phyloP scores from a whole-genome alignment of 2,797 vertebrate species.

The Linurgus olivaceus region DNA sequence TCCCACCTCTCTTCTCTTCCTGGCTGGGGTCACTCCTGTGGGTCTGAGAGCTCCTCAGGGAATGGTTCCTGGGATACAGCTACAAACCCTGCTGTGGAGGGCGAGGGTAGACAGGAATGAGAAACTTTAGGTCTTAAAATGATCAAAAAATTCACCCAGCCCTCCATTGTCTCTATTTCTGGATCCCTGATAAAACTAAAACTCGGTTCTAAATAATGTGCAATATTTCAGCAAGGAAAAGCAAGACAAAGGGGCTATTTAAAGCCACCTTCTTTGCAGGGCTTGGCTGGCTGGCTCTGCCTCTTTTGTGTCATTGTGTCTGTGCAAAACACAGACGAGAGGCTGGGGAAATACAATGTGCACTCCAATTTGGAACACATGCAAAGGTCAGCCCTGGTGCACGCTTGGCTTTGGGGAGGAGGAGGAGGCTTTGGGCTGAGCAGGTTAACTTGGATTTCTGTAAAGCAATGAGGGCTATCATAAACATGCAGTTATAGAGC shows the following conservation, averaged over 20 bases:
- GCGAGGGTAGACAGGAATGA: not conserved
- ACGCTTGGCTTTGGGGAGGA: not conserved
- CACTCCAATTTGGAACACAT: not conserved
- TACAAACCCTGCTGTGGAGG: not conserved
- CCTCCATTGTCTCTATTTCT: constrained; percentile 57
- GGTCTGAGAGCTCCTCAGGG: not conserved
- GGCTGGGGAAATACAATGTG: constrained; percentile 35
- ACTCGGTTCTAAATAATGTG: not conserved
- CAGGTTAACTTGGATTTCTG: not conserved
- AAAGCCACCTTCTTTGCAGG: constrained; percentile 45
- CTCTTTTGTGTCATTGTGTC: constrained; percentile 55
- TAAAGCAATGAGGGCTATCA: not conserved
- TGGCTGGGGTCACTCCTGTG: not conserved
- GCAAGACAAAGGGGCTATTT: constrained; percentile 67
- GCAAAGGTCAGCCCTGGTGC: constrained; percentile 49
- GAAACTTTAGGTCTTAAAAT: not conserved
- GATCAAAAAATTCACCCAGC: not conserved
- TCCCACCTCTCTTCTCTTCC: not conserved
- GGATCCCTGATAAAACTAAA: constrained; percentile 29
- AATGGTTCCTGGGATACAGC: not conserved
- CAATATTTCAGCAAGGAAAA: constrained; percentile 39
- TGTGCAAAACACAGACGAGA: constrained; percentile 21
- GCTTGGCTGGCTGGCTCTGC: constrained; percentile 20
- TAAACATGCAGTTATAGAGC: not conserved
- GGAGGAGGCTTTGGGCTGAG: not conserved